Conservation (phyloP, 2,888 invertebrate genomes). For the Alcis repandata region DNA sequence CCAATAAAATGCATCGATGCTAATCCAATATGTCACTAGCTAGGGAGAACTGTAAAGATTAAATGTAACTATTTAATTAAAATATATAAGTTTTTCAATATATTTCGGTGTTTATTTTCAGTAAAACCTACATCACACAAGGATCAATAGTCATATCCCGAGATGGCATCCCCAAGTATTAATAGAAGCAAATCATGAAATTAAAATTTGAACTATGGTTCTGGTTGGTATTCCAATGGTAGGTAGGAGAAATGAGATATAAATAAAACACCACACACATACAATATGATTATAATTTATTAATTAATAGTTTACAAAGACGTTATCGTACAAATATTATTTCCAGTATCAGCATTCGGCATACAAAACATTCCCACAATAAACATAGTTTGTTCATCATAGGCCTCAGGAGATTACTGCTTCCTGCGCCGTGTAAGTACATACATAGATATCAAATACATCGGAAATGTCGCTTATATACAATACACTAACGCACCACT, state of each 20-base stretch:
- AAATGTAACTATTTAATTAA: constrained; percentile 86
- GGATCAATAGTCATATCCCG: too few relatives aligned
- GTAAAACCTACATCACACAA: too few relatives aligned
- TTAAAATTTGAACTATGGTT: too few relatives aligned
- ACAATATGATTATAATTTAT: constrained; percentile 87
- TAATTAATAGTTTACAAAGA: constrained; percentile 86
- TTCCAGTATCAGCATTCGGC: constrained; percentile 68
- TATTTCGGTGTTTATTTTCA: constrained; percentile 51
- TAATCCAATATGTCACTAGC: constrained; percentile 80
- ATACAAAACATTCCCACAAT: constrained; percentile 49
- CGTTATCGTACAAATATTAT: constrained; percentile 84
- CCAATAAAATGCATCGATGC: constrained; percentile 84
- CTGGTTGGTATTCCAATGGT: neutral
- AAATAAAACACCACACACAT: constrained; percentile 68
- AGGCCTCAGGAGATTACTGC: constrained; percentile 29
- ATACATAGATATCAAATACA: constrained; percentile 58
- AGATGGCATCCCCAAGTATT: too few relatives aligned
- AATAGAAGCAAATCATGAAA: too few relatives aligned
- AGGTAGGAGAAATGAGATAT: neutral
- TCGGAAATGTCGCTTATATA: constrained; percentile 65
- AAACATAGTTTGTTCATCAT: constrained; percentile 35
- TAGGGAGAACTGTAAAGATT: constrained; percentile 84
- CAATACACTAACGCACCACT: constrained; percentile 71
- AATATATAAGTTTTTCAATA: constrained; percentile 85
- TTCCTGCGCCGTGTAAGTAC: constrained; percentile 54